Conservation (phyloP, 1,140 invertebrate genomes). For the Periplaneta americana region DNA sequence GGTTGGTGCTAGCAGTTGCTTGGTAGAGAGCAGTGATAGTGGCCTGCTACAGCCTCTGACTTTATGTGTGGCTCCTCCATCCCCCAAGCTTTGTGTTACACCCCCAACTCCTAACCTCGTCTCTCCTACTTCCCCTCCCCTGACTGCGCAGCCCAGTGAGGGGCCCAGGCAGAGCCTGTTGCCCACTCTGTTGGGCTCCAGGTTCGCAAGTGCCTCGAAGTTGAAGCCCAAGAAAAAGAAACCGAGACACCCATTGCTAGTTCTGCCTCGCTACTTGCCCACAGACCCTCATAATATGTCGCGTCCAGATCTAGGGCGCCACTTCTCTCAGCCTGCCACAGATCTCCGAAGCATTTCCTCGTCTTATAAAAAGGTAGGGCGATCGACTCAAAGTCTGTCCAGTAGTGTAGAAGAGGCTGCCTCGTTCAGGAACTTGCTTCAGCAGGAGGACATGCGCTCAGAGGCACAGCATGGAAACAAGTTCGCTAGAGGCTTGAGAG, state of each 20-base stretch:
- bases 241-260: background rate
- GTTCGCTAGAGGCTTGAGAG: constrained; percentile 43
- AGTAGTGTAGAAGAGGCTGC: constrained; percentile 30
- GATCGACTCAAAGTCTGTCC: constrained; percentile 9
- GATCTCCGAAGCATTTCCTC: background rate
- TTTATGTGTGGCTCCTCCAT: background rate
- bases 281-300: background rate
- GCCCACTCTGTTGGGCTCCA: background rate
- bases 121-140: background rate
- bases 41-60: background rate
- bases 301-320: background rate
- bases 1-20: background rate
- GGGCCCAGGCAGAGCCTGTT: background rate
- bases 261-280: constrained; percentile 1
- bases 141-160: background rate
- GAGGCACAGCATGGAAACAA: constrained; percentile 37
- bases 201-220: background rate
- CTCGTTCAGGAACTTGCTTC: constrained; percentile 40
- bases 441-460: constrained; percentile 49
- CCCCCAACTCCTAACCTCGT: background rate
- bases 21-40: background rate
- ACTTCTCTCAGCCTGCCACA: background rate
- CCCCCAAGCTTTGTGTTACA: constrained; percentile 11
- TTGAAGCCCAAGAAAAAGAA: background rate
- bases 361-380: constrained; percentile 8